Conservation (phyloP, 2,113 vertebrate genomes). For the Pimephales promelas region DNA sequence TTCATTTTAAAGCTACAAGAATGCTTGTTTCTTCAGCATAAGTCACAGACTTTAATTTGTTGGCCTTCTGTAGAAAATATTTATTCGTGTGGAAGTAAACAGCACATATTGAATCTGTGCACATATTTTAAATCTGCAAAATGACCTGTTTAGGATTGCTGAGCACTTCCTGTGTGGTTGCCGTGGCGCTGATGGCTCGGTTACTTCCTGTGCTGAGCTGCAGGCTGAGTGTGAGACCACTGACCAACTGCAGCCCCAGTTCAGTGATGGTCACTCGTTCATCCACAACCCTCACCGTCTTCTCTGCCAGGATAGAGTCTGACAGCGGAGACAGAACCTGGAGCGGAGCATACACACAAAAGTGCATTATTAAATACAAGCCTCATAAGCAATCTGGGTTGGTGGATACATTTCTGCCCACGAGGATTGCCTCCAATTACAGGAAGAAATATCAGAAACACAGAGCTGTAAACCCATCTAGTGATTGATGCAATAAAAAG, state of each 20-base stretch:
- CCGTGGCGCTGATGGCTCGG: slow-evolving; percentile 83
- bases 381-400: slow-evolving; percentile 19
- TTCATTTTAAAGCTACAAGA: too few species aligned
- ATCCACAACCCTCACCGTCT: slow-evolving; percentile 89
- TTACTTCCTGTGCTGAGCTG: slow-evolving; percentile 82
- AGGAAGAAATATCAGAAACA: slow-evolving; percentile 13
- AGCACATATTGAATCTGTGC: background rate
- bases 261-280: slow-evolving; percentile 94
- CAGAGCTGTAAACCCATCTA: slow-evolving; percentile 27
- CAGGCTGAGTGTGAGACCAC: slow-evolving; percentile 85
- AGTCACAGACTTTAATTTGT: background rate
- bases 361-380: slow-evolving; percentile 21
- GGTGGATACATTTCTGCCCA: background rate
- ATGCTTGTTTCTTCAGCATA: background rate
- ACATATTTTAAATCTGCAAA: background rate
- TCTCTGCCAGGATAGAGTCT: slow-evolving; percentile 96
- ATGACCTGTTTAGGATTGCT: slow-evolving; percentile 89
- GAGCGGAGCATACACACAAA: slow-evolving; percentile 14
- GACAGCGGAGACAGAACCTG: slow-evolving; percentile 94
- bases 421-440: slow-evolving; percentile 27
- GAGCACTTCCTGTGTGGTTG: slow-evolving; percentile 87
- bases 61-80: background rate
- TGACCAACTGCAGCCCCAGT: slow-evolving; percentile 90
- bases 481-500: slow-evolving; percentile 38
- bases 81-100: background rate